A percentile compares a stretch with the other conserved stretches of the same genome.
phyloP scores from a whole-genome alignment of 2,797 vertebrate genomes.

The Harpagifer antarcticus region DNA sequence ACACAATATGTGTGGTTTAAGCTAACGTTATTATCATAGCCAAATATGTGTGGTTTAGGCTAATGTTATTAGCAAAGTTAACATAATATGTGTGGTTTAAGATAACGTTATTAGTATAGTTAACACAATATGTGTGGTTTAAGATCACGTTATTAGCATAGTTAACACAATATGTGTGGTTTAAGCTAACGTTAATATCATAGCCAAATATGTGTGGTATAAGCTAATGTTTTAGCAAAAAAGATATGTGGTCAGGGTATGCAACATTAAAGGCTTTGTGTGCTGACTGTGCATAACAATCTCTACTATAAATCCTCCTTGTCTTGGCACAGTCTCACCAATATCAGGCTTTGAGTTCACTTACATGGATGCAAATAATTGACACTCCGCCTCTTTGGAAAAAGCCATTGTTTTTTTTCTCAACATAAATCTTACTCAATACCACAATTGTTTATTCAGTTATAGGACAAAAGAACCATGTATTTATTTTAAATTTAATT shows the following conservation, averaged over 20 bases:
- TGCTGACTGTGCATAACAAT: constrained; percentile 22
- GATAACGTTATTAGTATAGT: neutral
- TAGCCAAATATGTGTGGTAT: neutral
- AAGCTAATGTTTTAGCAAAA: constrained; percentile 10
- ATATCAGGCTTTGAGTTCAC: constrained; percentile 49
- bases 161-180: neutral
- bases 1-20: neutral
- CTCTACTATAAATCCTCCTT: constrained; percentile 39
- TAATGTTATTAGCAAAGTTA: no score
- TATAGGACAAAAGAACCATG: neutral
- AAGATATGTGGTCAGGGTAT: constrained; percentile 7
- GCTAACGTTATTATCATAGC: neutral
- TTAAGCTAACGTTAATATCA: constrained; percentile 16
- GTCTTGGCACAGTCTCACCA: constrained; percentile 20
- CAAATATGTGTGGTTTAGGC: no score
- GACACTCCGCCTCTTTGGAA: constrained; percentile 35
- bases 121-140: neutral
- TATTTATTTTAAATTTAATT: constrained; percentile 27
- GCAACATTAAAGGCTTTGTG: constrained; percentile 38
- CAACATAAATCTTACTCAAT: constrained; percentile 32
- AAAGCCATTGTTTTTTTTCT: constrained; percentile 48
- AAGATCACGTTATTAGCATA: constrained; percentile 10
- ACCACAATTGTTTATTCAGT: constrained; percentile 23
- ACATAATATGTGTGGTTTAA: neutral
- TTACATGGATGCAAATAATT: constrained; percentile 58